Base-by-base conservation (phyloP, 2,113 vertebrate genomes). In the Anoura caudifer region DNA sequence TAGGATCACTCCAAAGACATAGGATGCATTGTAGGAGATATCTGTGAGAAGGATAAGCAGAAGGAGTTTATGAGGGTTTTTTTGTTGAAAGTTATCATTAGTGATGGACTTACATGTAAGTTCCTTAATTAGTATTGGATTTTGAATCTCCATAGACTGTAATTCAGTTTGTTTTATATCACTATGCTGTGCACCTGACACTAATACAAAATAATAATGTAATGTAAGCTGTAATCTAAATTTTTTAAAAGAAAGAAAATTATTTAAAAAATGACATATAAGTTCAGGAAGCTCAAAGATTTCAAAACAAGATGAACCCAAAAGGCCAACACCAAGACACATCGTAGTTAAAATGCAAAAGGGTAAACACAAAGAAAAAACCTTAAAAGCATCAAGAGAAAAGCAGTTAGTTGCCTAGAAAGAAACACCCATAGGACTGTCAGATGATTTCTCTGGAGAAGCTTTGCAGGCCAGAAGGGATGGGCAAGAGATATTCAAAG, bases 81-180 rank as follows among this genome's bases (percentile, higher is more conserved):
- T 43, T 76, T 91, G 47, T 38, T 75, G n/a, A 65, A 96, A 90
- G 38, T 65, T 94, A 56, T 89, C 38, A 63, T 85, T 94, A 79
- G 33, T 4, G 3, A 63, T 95, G n/a, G 26, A 77, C 20, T 73
- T 72, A 14, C 6, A 47, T 79, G 47, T 94, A 36, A 87, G 19
- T 38, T 72, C 20, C 45, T 86, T 86, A 5, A 52, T 52, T 52
- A 31, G 5, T 87, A 33, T 22, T 84, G 5, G 6, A 80, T 77
- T 89, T 91, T 94, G 43, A 65, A 81, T 76, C 63, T 79, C 80
- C 69, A 24, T 75, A 8, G 13, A 92, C 24, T 63, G 28, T 47
- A 90, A 79, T 81, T 93, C 80, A 56, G n/a, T 69, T 69, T 95
- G 17, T 36, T 75, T 96, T 50, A 10, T 85, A 69, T 89, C n/a